Conservation (phyloP, 2,888 invertebrate genomes). For the Cyaniris semiargus region DNA sequence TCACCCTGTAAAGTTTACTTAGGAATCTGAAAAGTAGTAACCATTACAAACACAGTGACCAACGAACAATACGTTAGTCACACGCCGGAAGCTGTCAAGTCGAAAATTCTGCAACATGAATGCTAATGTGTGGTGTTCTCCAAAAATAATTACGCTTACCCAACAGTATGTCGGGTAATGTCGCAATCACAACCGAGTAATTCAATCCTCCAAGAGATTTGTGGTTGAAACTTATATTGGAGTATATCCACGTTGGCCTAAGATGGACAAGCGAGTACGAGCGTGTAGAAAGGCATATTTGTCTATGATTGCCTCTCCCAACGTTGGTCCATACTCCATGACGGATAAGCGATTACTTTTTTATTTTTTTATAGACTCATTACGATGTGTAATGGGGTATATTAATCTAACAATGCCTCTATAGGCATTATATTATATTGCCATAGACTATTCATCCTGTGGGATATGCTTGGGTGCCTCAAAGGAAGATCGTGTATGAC, state of each 20-base stretch:
- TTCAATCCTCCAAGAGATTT: conserved; percentile 57
- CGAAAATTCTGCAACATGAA: conserved; percentile 24
- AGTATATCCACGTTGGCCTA: background rate
- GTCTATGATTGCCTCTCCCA: background rate
- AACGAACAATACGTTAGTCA: conserved; percentile 9
- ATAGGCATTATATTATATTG: too few species aligned
- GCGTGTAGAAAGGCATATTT: background rate
- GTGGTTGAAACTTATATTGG: conserved; percentile 56
- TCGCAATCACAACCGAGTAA: conserved; percentile 48
- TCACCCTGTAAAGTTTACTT: background rate
- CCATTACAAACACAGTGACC: background rate
- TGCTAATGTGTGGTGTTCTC: conserved; percentile 8
- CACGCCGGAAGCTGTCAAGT: conserved; percentile 11
- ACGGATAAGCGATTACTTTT: background rate
- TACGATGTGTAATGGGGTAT: too few species aligned
- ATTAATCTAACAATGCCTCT: too few species aligned
- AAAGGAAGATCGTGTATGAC: too few species aligned
- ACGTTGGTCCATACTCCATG: background rate
- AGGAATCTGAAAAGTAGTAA: background rate
- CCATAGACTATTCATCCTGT: too few species aligned
- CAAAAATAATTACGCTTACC: conserved; percentile 27
- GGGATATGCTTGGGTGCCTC: too few species aligned
- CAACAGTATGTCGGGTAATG: conserved; percentile 37
- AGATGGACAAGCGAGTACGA: background rate
- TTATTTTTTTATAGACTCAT: too few species aligned